Base-by-base conservation (phyloP, 2,797 vertebrate species). In the Phataginus tricuspis region DNA sequence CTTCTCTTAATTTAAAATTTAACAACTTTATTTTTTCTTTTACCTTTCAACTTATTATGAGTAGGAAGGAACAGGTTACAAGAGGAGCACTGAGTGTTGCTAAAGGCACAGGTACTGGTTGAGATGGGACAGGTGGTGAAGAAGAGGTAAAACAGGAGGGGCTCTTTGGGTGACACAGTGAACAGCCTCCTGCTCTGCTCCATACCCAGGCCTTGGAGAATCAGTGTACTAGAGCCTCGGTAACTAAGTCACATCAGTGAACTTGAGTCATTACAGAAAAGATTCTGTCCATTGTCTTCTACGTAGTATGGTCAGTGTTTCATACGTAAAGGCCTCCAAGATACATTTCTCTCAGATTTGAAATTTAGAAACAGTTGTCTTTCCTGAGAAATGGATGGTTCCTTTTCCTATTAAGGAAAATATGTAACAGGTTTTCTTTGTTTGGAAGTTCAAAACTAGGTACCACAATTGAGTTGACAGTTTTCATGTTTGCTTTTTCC, bases 331-430 rank as follows among this genome's bases (percentile, higher is more conserved):
- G 61, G 29, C 45, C 25, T 9, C 31, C 68, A 14, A 45, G 66
- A 45, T 42, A 64, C 4, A n/a, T 64, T 71, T 39, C 37, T 85
- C 18, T 72, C 55, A 91, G 12, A 64, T 37, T 49, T 66, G 79
- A 83, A 69, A 34, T 57, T 80, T 64, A 82, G 75, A 23, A 68
- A 18, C 11, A 72, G 0, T 63, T 42, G 9, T 90, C 61, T 84
- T 59, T 75, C n/a, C 75, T 82, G 68, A 88, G 74, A 29, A 77
- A 37, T 3, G 39, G 29, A 19, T 25, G 49, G 79, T 71, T 93
- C 59, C 59, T 49, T 34, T 93, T 89, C 34, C 19, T 87, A 7
- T 95, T 49, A 25, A 16, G 14, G 25, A 90, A 85, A 64, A 89
- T 39, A 21, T 2, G 2, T 71, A 75, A 59, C 23, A 88, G 12